Base-by-base conservation (phyloP, 2,888 invertebrate genomes). In the Drosophila setosimentum region DNA sequence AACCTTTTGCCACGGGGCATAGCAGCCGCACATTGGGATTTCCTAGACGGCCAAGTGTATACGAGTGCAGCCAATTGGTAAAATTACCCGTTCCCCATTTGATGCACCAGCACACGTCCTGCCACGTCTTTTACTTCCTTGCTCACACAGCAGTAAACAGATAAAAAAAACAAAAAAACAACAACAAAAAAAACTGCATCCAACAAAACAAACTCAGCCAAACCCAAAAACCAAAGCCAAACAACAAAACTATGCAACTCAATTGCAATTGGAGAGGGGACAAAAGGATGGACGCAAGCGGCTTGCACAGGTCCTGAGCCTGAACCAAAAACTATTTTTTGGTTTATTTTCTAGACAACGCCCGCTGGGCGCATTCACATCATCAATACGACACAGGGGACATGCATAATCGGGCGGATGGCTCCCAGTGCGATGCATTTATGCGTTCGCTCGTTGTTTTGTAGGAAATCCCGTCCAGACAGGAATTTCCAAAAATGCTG, bases 381-480 rank as follows among this genome's bases (percentile, higher is more conserved):
- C 86, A 86, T 83, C 83, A 83, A 83, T 83, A 81, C 83, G 83
- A 83, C 83, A 83, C 79, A 73, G 74, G 79, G 86, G 86, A 86
- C 86, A 81, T 83, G 81, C 86, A 83, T 83, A 83, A 83, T 83
- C 83, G 83, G 83, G 86, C 80, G 86, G 86, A 81, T 83, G 86
- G 86, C 62, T 73, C 60, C 76, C 83, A 74, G 51, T 74, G 78
- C 78, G 78, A 74, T 83, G 82, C 85, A 89, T 83, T 86, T 88
- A 88, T 85, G 84, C 76, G 74, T 67, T 45, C 40, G 57, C 42
- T 50, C 24, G 63, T 53, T 54, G 55, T 62, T 59, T 60, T 35
- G 51, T 84, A 89, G 85, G 85, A 85, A 83, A 85, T 85, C 85
- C 85, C 85, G 89, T 85, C 85, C 85, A 85, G 85, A 85, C 85